Evolutionary conservation across 2,888 invertebrate species (phyloP).

Genomic region (Chalcis sispes): DNA sequence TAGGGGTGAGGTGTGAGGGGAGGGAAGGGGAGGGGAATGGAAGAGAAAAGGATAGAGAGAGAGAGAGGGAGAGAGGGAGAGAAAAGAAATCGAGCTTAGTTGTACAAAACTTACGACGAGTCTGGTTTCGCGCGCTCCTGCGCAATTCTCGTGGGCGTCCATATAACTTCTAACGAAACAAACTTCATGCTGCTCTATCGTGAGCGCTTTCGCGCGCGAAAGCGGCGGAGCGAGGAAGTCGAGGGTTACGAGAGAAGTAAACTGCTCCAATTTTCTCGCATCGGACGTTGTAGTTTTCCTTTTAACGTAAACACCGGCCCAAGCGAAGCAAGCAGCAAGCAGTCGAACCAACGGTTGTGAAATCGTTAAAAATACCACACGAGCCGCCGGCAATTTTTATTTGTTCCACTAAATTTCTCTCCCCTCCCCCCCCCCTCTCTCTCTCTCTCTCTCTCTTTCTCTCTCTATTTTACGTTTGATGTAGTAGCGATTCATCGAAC

Average conservation of each 20-base stretch:
- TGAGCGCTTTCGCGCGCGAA: too few species aligned
- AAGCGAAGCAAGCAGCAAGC: too few species aligned
- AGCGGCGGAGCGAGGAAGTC: conserved; percentile 31
- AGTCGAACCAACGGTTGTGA: conserved; percentile 6
- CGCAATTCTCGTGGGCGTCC: conserved; percentile 46
- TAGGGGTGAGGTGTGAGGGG: neutral
- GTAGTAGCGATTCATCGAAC: too few species aligned
- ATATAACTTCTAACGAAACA: conserved; percentile 56
- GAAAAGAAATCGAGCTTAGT: conserved; percentile 44
- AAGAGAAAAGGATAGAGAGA: conserved; percentile 16
- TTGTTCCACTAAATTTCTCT: conserved; percentile 7
- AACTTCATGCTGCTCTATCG: conserved; percentile 45
- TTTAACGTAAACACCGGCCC: too few species aligned
- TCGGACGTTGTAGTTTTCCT: too few species aligned
- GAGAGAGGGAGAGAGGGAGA: neutral
- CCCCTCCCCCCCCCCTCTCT: neutral
- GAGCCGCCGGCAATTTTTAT: conserved; percentile 20
- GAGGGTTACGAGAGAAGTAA: conserved; percentile 49
- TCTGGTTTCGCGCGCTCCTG: too few species aligned
- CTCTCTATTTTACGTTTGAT: too few species aligned
- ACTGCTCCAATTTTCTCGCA: conserved; percentile 52
- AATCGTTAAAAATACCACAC: conserved; percentile 23
- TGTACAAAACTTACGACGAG: conserved; percentile 54
- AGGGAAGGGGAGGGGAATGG: neutral
- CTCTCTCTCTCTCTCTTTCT: neutral